Conservation (phyloP, 2,888 invertebrate genomes). For the Serrognathus titanus region DNA sequence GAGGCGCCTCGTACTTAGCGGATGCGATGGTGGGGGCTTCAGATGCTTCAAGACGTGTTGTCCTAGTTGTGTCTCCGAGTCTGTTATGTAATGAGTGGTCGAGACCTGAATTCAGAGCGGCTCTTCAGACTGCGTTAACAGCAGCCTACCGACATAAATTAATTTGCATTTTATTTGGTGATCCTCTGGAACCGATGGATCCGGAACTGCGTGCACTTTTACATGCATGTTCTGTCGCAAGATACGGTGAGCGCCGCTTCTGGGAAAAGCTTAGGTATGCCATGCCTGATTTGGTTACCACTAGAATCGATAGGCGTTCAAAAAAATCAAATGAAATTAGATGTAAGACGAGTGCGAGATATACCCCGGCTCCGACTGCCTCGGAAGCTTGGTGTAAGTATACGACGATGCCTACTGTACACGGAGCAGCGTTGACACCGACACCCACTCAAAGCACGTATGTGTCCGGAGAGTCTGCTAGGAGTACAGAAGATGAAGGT, state of each 20-base stretch:
- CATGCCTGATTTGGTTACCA: slow-evolving; percentile 68
- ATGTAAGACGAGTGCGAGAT: slow-evolving; percentile 59
- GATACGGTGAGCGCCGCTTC: slow-evolving; percentile 76
- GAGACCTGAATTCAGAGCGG: slow-evolving; percentile 75
- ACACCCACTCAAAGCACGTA: slow-evolving; percentile 60
- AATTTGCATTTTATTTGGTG: slow-evolving; percentile 63
- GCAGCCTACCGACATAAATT: slow-evolving; percentile 62
- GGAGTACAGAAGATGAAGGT: slow-evolving; percentile 55
- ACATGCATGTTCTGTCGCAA: slow-evolving; percentile 67
- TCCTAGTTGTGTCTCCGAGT: slow-evolving; percentile 76
- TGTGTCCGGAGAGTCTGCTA: slow-evolving; percentile 56
- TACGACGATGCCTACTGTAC: slow-evolving; percentile 58
- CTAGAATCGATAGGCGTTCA: slow-evolving; percentile 54
- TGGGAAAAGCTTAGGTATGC: slow-evolving; percentile 79
- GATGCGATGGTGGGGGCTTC: slow-evolving; percentile 62
- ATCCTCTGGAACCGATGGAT: slow-evolving; percentile 68
- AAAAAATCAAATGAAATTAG: slow-evolving; percentile 56
- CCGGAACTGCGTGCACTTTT: slow-evolving; percentile 71
- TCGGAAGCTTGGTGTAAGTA: slow-evolving; percentile 71
- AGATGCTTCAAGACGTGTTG: slow-evolving; percentile 66
- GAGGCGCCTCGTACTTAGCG: slow-evolving; percentile 59
- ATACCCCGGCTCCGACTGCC: slow-evolving; percentile 71
- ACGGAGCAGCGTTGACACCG: slow-evolving; percentile 54
- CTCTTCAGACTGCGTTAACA: slow-evolving; percentile 73
- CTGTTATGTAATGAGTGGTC: slow-evolving; percentile 84